phyloP scores from a whole-genome alignment of 1,140 invertebrate genomes.

The Dreissena rostriformis region DNA sequence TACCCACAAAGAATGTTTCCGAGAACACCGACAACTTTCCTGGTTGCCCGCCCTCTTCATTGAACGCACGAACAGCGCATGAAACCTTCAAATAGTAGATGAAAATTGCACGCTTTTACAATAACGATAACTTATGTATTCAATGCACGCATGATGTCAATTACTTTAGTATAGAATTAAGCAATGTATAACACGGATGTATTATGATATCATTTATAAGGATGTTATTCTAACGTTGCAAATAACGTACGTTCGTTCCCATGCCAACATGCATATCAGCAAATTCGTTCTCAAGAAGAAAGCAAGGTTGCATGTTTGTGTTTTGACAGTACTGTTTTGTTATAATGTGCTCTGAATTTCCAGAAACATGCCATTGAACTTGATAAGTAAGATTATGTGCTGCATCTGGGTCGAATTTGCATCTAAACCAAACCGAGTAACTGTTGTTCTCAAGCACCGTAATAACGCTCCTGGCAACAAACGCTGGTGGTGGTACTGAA shows the following conservation, averaged over 20 bases:
- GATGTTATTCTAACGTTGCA: neutral
- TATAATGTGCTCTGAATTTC: neutral
- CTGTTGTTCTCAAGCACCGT: neutral
- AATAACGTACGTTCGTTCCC: conserved; percentile 22
- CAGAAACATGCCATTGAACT: conserved; percentile 12
- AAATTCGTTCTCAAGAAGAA: conserved; percentile 14
- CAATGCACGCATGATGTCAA: neutral
- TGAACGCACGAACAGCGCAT: conserved; percentile 25
- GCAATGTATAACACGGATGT: neutral
- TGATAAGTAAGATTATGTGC: conserved; percentile 14
- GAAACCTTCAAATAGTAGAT: conserved; percentile 17
- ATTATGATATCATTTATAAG: neutral
- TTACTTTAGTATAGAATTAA: neutral
- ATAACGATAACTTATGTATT: neutral
- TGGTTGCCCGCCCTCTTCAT: neutral
- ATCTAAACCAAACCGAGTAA: neutral
- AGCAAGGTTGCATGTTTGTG: neutral
- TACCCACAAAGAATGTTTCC: conserved; percentile 15
- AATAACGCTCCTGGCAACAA: neutral
- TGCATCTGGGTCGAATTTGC: conserved; percentile 21
- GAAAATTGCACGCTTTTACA: too few relatives aligned
- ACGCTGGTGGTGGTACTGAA: conserved; percentile 12
- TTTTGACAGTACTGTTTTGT: conserved; percentile 22
- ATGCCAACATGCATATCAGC: conserved; percentile 1
- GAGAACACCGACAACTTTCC: conserved; percentile 11